Conservation (phyloP, 2,797 vertebrate species). For the Acanthurus tractus region DNA sequence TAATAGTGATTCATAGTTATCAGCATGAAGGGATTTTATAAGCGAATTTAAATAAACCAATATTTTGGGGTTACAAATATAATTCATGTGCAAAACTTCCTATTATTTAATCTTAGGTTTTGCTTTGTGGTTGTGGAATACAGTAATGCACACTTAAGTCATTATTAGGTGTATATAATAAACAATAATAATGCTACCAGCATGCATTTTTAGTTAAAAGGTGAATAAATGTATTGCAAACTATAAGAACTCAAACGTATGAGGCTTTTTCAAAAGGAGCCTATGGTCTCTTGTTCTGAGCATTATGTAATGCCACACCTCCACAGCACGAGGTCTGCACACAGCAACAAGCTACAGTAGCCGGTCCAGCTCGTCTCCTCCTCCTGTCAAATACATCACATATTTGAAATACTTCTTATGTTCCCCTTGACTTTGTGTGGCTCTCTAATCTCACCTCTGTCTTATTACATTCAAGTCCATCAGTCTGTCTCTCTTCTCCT, state of each 20-base stretch:
- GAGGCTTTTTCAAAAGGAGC: background rate
- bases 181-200: too few species aligned
- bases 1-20: too few species aligned
- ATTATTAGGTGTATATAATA: too few species aligned
- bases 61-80: too few species aligned
- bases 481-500: conserved; percentile 9
- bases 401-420: conserved; percentile 50
- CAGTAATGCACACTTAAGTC: too few species aligned
- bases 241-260: background rate
- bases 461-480: conserved; percentile 21
- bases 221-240: too few species aligned
- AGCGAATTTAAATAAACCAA: too few species aligned
- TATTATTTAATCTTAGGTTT: too few species aligned
- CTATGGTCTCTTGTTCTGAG: background rate
- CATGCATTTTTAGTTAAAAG: too few species aligned
- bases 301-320: conserved; percentile 57
- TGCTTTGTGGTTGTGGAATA: too few species aligned
- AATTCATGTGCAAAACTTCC: too few species aligned
- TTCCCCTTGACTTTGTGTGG: conserved; percentile 16
- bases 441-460: conserved; percentile 50
- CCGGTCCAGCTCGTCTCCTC: background rate
- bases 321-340: conserved; percentile 26
- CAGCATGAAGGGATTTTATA: too few species aligned
- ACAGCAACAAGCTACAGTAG: conserved; percentile 12
- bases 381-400: conserved; percentile 37